Evolutionary conservation across 2,888 invertebrate genomes (phyloP), one percentile per base, ranked within the genome.

Genomic region (Bembecia ichneumoniformis): DNA sequence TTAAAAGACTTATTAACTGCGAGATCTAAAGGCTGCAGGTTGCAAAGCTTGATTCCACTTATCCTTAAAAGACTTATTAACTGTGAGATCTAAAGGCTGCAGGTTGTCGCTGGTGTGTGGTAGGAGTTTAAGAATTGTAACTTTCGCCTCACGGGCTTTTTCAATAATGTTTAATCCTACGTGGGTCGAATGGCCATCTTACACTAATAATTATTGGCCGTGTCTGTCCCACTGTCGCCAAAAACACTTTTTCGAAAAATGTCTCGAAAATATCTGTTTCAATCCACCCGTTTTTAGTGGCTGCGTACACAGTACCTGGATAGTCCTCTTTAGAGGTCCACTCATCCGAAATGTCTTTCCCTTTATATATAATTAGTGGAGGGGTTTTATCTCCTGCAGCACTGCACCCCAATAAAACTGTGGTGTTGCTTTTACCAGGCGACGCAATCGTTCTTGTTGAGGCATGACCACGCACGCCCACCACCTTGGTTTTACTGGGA

Each of bases 271-370:
- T n/a, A n/a, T n/a, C n/a, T n/a, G n/a, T n/a, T n/a, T n/a, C n/a
- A n/a, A n/a, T n/a, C n/a, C n/a, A n/a, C n/a, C n/a, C n/a, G n/a
- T n/a, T n/a, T n/a, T n/a, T n/a, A n/a, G n/a, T n/a, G n/a, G 63
- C 62, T 4, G 64, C 59, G 47, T 64, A 63, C n/a, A 54, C 45
- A 48, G 58, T 60, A 5, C 57, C 56, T 17, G 58, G 58, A 40
- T 55, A 57, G 3, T 46, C 55, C 10, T 61, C 54, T 5, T 49
- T 47, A 28, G 58, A 56, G 0, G 49, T 53, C 61, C 64, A 62
- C 60, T 67, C 1, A 57, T 73, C 49, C 67, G 74, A 51, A 49
- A 59, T 16, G 58, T 64, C 34, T 51, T 62, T 62, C 0, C 59
- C 64, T 43, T 58, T 62, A 35, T 40, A 62, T 0, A 66, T 51